phyloP scores from a whole-genome alignment of 2,888 invertebrate species.

The Myopa tessellatipennis region DNA sequence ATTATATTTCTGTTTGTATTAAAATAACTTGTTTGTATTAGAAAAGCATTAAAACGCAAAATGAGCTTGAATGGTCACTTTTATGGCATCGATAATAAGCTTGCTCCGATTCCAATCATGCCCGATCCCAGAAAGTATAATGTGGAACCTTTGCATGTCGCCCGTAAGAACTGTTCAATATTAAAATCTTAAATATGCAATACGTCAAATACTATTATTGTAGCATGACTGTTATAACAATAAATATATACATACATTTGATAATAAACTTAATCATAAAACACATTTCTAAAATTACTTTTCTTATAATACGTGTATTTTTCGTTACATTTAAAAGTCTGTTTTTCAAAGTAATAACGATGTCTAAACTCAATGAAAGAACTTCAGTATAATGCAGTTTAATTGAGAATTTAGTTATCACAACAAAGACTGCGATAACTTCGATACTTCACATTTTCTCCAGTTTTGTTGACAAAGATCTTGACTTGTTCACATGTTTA shows the following conservation, averaged over 20 bases:
- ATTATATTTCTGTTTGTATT: background rate
- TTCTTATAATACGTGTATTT: background rate
- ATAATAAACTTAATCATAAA: background rate
- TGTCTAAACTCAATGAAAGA: too few relatives aligned
- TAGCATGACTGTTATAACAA: too few relatives aligned
- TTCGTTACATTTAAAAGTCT: too few relatives aligned
- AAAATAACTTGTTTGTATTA: background rate
- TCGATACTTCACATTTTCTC: too few relatives aligned
- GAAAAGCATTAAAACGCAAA: slow-evolving; percentile 52
- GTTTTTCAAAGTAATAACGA: too few relatives aligned
- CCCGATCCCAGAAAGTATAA: slow-evolving; percentile 47
- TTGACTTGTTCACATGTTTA: background rate
- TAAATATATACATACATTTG: background rate
- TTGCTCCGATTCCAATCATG: slow-evolving; percentile 56
- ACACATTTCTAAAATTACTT: background rate
- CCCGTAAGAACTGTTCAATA: background rate
- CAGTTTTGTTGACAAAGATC: too few relatives aligned
- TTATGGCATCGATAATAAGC: slow-evolving; percentile 56
- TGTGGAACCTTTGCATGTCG: background rate
- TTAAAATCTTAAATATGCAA: background rate
- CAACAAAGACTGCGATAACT: too few relatives aligned
- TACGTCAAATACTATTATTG: background rate
- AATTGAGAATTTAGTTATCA: too few relatives aligned
- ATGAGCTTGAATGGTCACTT: slow-evolving; percentile 57
- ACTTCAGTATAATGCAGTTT: too few relatives aligned